A percentile compares a stretch with the other conserved stretches of the same genome.
phyloP scores from a whole-genome alignment of 2,888 invertebrate genomes.

The Agrotis puta region DNA sequence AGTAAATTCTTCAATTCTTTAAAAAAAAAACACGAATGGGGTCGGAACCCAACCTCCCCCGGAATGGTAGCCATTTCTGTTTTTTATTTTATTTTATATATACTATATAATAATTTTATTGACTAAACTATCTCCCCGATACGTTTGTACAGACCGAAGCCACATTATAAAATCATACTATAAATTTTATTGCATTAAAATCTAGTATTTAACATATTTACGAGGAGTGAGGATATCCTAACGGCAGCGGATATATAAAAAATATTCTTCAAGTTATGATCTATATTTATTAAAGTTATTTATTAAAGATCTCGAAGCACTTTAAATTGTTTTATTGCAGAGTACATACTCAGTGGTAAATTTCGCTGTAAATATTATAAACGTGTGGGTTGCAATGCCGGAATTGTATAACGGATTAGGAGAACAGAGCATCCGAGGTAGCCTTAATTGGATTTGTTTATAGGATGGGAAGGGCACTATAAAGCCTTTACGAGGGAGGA shows the following conservation, averaged over 20 bases:
- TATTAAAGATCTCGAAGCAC: too few species aligned
- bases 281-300: conserved; percentile 23
- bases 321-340: conserved; percentile 19
- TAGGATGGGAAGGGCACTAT: not conserved
- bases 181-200: too few species aligned
- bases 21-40: too few species aligned
- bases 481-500: not conserved
- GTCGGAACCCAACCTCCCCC: too few species aligned
- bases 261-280: conserved; percentile 17
- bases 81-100: too few species aligned
- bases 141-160: too few species aligned
- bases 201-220: not conserved
- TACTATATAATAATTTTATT: too few species aligned
- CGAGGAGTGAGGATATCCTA: not conserved
- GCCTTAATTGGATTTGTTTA: conserved; percentile 13
- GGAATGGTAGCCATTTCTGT: too few species aligned
- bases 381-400: conserved; percentile 12
- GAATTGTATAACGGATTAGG: conserved; percentile 9
- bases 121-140: too few species aligned
- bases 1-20: too few species aligned
- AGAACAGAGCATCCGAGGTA: not conserved
- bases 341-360: not conserved
- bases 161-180: too few species aligned
- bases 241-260: conserved; percentile 15
- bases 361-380: conserved; percentile 27